Percentiles rank a stretch among this genome's conserved stretches.
Evolutionary conservation across 2,797 vertebrate species (phyloP).

Genomic region (Podarcis siculus): DNA sequence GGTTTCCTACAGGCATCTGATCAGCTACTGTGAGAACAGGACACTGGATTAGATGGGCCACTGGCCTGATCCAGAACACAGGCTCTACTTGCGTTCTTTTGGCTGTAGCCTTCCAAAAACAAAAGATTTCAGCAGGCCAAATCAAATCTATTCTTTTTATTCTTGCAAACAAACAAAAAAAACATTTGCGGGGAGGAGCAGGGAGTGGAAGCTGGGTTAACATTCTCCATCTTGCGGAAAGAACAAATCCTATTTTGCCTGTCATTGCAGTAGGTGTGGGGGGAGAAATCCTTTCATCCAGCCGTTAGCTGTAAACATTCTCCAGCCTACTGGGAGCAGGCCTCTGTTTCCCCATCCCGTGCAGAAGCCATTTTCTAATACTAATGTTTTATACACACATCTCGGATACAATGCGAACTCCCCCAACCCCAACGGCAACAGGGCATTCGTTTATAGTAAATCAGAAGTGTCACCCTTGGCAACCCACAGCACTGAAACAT

Average conservation of each 20-base stretch:
- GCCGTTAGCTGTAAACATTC: slow-evolving; percentile 85
- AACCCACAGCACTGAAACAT: slow-evolving; percentile 96
- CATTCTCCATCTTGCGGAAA: slow-evolving; percentile 78
- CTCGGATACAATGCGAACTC: slow-evolving; percentile 82
- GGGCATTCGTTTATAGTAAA: slow-evolving; percentile 99
- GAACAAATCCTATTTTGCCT: slow-evolving; percentile 83
- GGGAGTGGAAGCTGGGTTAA: slow-evolving; percentile 78
- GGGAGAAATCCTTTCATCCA: slow-evolving; percentile 81
- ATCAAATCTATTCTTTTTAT: slow-evolving; percentile 74
- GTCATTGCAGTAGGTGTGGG: slow-evolving; percentile 83
- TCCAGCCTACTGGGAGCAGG: slow-evolving; percentile 79
- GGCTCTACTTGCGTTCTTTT: too few species aligned
- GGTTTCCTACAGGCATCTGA: too few species aligned
- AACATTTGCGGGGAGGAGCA: slow-evolving; percentile 72
- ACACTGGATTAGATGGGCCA: too few species aligned
- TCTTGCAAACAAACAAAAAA: slow-evolving; percentile 73
- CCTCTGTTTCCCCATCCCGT: slow-evolving; percentile 79
- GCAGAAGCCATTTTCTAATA: slow-evolving; percentile 84
- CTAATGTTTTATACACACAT: slow-evolving; percentile 87
- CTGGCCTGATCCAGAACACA: too few species aligned
- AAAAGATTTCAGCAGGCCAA: slow-evolving; percentile 58
- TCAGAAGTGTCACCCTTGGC: slow-evolving; percentile 99
- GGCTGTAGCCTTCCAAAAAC: background rate
- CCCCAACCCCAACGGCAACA: slow-evolving; percentile 91
- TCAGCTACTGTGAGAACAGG: too few species aligned